Base-by-base conservation (phyloP, 1,140 invertebrate species). In the Dendrolimus punctatus region DNA sequence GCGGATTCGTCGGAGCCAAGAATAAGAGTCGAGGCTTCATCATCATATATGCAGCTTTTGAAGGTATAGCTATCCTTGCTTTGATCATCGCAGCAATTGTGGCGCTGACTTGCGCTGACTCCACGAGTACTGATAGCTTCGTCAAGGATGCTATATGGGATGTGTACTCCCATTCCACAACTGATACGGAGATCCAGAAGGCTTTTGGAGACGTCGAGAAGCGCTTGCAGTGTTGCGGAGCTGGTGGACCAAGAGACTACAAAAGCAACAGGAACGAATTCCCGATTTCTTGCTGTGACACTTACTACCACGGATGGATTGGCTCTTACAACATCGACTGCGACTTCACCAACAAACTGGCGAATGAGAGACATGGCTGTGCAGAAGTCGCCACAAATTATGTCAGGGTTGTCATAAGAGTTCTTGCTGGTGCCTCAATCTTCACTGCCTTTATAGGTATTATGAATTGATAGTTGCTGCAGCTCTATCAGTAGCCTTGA, bases 131-230 rank as follows among this genome's bases (percentile, higher is more conserved):
- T 4, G 74, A 79, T 39, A 66, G 76, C 10, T 85, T 85, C 60
- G 66, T 85, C 3, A 72, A 77, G 43, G 80, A 85, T 47, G 75
- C 82, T 0, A 69, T 85, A 5, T 85, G 80, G 80, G 82, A 85
- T 49, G 80, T 73, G 2, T 85, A 73, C 43, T 72, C 68, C 57
- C 74, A 80, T 51, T 55, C 69, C 51, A 80, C 79, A 46, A 64
- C 49, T 0, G 71, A 83, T 37, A 64, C 47, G 0, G 64, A 69
- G 5, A 68, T 82, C 0, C 75, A 73, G 5, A 38, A 48, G 0
- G 59, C 73, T 0, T 85, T 80, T 40, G 80, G 73, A 0, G 48
- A 57, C 5, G 71, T 85, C 38, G 82, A 85, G 60, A 71, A 70
- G 10, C 74, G 78, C 10, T 36, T 82, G 9, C 80, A 85, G 43